phyloP scores from a whole-genome alignment of 1,140 invertebrate species.

The Macrotrachela quadricornifera region DNA sequence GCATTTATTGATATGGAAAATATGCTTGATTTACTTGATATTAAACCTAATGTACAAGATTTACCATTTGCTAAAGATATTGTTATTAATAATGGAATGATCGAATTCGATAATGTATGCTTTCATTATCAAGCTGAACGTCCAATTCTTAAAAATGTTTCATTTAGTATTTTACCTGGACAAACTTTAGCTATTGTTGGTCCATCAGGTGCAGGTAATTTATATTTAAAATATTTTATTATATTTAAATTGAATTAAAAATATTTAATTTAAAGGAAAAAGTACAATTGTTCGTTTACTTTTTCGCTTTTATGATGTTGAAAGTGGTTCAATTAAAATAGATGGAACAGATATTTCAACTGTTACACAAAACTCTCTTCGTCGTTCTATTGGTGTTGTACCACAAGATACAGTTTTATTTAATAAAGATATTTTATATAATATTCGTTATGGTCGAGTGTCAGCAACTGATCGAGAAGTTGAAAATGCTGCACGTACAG shows the following conservation, averaged over 20 bases:
- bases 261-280: constrained; percentile 50
- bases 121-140: constrained; percentile 32
- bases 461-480: constrained; percentile 56
- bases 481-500: constrained; percentile 60
- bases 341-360: neutral
- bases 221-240: constrained; percentile 48
- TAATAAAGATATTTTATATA: constrained; percentile 66
- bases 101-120: constrained; percentile 7
- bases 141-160: constrained; percentile 31
- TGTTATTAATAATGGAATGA: neutral
- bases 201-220: constrained; percentile 36
- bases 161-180: constrained; percentile 50
- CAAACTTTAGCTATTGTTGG: constrained; percentile 59
- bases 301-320: constrained; percentile 24
- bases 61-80: neutral
- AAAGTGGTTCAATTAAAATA: neutral
- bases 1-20: constrained; percentile 98
- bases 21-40: constrained; percentile 79
- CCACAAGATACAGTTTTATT: constrained; percentile 95
- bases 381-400: constrained; percentile 66
- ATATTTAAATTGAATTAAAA: constrained; percentile 56
- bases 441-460: constrained; percentile 77
- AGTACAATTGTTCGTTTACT: constrained; percentile 26
- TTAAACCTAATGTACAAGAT: constrained; percentile 51
- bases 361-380: constrained; percentile 36